These are phyloP conservation scores for Halcyon leucocephala DNA, from an alignment of 2,797 vertebrate species.

Conservation along the genomic window DNA sequence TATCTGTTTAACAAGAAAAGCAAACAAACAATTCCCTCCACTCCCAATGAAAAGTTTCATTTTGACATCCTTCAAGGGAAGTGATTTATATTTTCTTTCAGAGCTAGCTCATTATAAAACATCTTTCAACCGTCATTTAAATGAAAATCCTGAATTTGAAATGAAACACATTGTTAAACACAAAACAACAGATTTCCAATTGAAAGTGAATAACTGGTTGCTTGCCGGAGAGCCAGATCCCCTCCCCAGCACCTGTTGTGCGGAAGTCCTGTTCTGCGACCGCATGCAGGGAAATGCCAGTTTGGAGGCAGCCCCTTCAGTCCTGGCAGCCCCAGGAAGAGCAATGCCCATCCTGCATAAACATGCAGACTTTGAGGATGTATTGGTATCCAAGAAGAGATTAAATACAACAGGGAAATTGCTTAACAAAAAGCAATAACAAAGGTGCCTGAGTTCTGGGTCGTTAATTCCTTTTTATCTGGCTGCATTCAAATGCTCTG, in stretches of 20 bases:
- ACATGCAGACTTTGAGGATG: not conserved
- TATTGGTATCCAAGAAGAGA: not conserved
- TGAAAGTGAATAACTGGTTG: not conserved
- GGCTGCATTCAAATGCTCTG: not conserved
- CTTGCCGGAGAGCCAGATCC: not conserved
- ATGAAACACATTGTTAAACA: not conserved
- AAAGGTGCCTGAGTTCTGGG: not conserved
- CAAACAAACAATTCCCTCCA: constrained; percentile 21
- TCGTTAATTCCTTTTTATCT: not conserved
- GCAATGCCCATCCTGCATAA: rapidly evolving
- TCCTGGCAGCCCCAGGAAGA: not conserved
- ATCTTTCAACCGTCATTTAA: constrained; percentile 16
- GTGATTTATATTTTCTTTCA: not conserved
- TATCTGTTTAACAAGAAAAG: constrained; percentile 14
- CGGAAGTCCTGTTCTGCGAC: not conserved
- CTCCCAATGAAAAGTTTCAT: not conserved
- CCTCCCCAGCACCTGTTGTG: not conserved
- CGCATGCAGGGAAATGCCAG: not conserved
- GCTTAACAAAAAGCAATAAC: not conserved
- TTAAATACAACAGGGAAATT: not conserved
- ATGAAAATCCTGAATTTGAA: not conserved
- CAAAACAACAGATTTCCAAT: not conserved
- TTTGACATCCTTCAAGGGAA: constrained; percentile 10
- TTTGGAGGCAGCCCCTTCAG: not conserved
- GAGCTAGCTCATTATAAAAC: not conserved